Conservation (phyloP, 2,888 invertebrate genomes). For the Rhamnusium bicolor region DNA sequence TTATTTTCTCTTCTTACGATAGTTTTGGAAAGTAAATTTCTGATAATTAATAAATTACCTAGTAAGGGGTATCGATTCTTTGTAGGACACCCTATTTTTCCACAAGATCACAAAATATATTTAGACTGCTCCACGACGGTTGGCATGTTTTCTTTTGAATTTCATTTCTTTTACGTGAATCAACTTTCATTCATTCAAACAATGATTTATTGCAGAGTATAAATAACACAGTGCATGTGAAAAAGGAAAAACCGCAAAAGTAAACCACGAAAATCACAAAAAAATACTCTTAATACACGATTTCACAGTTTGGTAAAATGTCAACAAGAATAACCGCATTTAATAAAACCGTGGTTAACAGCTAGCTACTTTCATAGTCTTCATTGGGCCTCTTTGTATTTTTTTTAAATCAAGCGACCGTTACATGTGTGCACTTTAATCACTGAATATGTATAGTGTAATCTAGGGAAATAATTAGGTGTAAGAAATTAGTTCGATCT, state of each 20-base stretch:
- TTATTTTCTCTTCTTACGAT: too few species aligned
- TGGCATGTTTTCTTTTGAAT: neutral
- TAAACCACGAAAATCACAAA: constrained; percentile 47
- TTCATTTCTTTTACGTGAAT: neutral
- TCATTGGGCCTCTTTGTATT: neutral
- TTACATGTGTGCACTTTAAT: too few species aligned
- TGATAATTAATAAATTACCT: too few species aligned
- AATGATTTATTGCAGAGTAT: neutral
- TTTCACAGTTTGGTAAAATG: constrained; percentile 56
- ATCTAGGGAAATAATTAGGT: too few species aligned
- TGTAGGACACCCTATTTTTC: neutral
- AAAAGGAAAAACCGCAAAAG: constrained; percentile 43
- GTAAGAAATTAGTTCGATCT: too few species aligned
- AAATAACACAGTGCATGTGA: constrained; percentile 7
- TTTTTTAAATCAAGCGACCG: neutral
- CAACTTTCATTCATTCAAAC: neutral
- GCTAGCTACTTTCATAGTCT: neutral
- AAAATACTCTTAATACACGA: constrained; percentile 49
- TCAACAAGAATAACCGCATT: constrained; percentile 54
- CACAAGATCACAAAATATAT: neutral
- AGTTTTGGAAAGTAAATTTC: too few species aligned
- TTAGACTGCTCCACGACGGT: neutral
- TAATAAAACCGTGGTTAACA: neutral
- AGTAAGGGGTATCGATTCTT: too few species aligned
- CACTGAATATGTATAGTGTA: too few species aligned